These are phyloP conservation scores for Takifugu ocellatus DNA, from an alignment of 2,797 vertebrate species.

Conservation along the genomic window DNA sequence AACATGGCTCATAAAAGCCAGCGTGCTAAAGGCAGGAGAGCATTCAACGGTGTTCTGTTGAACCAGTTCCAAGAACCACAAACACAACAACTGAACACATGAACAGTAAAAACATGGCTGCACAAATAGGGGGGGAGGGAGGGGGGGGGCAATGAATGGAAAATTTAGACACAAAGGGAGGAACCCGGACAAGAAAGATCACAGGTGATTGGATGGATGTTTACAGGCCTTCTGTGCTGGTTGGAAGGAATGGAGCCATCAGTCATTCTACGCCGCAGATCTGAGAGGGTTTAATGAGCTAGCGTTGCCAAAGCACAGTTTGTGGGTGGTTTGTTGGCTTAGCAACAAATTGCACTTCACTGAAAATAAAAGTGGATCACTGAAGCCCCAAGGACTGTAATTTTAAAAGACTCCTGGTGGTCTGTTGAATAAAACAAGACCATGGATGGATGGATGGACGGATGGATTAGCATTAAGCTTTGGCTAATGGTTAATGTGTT, in stretches of 20 bases:
- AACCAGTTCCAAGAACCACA: not conserved
- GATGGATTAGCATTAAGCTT: not conserved
- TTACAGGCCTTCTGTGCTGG: conserved; percentile 10
- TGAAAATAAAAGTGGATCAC: conserved; percentile 53
- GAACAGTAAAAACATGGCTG: not conserved
- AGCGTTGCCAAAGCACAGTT: conserved; percentile 48
- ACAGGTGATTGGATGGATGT: conserved; percentile 1
- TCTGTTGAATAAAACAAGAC: conserved; percentile 14
- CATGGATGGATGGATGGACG: conserved; percentile 1
- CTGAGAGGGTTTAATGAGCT: conserved; percentile 54
- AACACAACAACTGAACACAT: not conserved
- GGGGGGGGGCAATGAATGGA: not conserved
- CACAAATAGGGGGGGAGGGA: not conserved
- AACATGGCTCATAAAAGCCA: not conserved
- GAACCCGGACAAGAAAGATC: not conserved
- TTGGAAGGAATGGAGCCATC: conserved; percentile 17
- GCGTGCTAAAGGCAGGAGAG: not conserved
- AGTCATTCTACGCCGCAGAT: conserved; percentile 36
- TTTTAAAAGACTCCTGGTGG: conserved; percentile 19
- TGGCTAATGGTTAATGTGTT: not conserved
- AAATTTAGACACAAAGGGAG: not conserved
- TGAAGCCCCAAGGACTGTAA: conserved; percentile 36
- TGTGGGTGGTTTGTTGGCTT: conserved; percentile 56
- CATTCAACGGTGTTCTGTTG: not conserved
- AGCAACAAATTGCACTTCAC: conserved; percentile 38